phyloP scores from a whole-genome alignment of 2,797 vertebrate genomes.

The Spondyliosoma cantharus region DNA sequence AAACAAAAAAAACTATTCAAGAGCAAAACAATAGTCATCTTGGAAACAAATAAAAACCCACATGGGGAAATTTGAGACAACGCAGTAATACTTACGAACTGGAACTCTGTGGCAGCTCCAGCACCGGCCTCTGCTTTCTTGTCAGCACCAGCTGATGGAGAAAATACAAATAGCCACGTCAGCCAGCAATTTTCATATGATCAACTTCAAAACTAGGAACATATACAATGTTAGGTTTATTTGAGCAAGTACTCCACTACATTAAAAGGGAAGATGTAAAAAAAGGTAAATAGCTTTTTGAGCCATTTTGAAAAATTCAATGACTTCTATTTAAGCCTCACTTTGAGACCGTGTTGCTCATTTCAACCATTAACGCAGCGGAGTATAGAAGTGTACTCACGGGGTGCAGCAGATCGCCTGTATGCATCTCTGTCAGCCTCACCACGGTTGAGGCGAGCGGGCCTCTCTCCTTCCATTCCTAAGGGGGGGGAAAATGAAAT shows the following conservation, averaged over 20 bases:
- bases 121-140: conserved; percentile 99
- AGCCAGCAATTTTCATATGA: neutral
- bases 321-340: neutral
- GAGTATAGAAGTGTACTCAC: conserved; percentile 83
- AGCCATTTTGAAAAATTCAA: neutral
- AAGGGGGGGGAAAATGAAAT: too few species aligned
- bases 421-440: conserved; percentile 97
- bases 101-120: conserved; percentile 97
- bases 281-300: neutral
- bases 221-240: neutral
- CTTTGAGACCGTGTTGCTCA: neutral
- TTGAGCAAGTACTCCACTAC: neutral
- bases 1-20: neutral
- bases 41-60: neutral
- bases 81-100: conserved; percentile 92
- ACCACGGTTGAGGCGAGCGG: conserved; percentile 93
- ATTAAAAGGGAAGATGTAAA: neutral
- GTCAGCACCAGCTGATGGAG: conserved; percentile 91
- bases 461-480: conserved; percentile 97
- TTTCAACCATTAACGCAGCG: neutral
- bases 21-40: neutral
- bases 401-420: conserved; percentile 93
- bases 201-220: neutral
- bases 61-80: neutral
- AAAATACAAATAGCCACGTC: neutral